A percentile compares a stretch with the other conserved stretches of the same genome.
These are phyloP conservation scores for Styela clava DNA, from an alignment of 23 tunicate species.

Conservation along the genomic window DNA sequence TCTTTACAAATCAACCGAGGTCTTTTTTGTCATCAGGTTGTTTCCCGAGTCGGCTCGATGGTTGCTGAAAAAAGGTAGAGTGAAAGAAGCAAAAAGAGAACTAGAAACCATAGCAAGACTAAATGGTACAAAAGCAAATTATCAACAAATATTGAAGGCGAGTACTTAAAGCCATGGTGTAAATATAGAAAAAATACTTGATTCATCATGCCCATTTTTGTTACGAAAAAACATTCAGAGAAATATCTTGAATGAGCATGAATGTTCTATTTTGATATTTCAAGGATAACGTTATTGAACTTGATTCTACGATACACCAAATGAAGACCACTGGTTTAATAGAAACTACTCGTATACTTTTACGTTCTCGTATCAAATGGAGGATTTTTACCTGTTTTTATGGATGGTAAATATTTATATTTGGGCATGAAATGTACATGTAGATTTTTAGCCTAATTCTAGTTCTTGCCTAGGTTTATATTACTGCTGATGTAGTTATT, in stretches of 20 bases:
- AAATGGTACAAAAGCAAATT: not conserved
- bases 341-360: not conserved
- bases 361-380: not conserved
- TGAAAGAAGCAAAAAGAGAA: not conserved
- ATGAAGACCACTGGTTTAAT: not conserved
- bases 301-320: not conserved
- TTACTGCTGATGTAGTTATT: no score
- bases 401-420: not conserved
- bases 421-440: no score
- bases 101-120: not conserved
- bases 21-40: not conserved
- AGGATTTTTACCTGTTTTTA: not conserved
- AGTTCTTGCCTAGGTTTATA: no score
- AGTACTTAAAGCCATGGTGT: no score
- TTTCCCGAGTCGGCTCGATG: not conserved
- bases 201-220: no score
- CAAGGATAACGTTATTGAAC: not conserved
- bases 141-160: not conserved
- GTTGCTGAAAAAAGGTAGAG: not conserved
- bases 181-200: no score
- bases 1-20: no score
- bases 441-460: no score
- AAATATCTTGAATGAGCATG: no score
- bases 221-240: no score
- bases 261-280: no score